Conservation (phyloP, 35 echinoderm and acorn worm genomes). For the Stichopus chloronotus region DNA sequence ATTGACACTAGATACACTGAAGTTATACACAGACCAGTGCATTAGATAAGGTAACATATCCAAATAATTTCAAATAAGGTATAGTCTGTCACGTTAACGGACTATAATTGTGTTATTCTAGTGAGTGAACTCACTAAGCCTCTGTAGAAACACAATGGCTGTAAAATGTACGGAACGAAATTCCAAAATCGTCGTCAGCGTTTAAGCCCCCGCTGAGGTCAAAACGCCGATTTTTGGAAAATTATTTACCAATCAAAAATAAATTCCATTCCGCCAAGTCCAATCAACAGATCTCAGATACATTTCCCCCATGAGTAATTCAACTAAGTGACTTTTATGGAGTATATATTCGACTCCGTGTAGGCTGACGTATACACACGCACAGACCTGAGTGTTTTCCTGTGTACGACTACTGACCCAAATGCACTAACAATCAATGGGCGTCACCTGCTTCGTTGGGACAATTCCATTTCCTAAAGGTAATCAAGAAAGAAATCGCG, state of each 20-base stretch:
- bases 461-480: not conserved
- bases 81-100: not conserved
- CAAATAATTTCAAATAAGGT: no score
- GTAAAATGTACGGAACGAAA: not conserved
- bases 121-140: not conserved
- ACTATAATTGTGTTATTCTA: not conserved
- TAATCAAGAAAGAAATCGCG: no score
- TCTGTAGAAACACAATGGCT: not conserved
- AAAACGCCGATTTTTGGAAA: not conserved
- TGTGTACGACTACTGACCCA: not conserved
- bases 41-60: no score
- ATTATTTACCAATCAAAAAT: not conserved
- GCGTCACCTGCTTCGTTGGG: not conserved
- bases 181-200: not conserved
- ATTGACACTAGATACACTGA: no score
- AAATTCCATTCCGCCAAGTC: not conserved
- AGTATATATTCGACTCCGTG: not conserved
- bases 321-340: not conserved
- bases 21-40: no score
- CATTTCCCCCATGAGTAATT: not conserved
- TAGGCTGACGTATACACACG: not conserved
- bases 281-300: not conserved
- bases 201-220: not conserved
- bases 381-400: not conserved
- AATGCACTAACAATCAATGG: not conserved